Evolutionary conservation across 2,888 invertebrate species (phyloP).

Genomic region (Hypolimnas misippus): DNA sequence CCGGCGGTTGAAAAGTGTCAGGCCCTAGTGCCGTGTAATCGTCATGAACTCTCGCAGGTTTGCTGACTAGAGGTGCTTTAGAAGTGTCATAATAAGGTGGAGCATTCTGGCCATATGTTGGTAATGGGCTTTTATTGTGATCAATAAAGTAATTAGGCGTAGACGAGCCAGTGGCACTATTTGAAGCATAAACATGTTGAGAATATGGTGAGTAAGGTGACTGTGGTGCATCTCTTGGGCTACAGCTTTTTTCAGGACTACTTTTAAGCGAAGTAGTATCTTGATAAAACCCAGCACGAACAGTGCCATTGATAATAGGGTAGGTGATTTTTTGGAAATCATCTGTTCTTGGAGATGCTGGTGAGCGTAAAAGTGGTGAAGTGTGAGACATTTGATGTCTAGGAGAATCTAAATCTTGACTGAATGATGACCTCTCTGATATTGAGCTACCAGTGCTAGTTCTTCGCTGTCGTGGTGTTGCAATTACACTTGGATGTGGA

Average conservation of each 20-base stretch:
- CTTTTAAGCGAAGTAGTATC: conserved; percentile 93
- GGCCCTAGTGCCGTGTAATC: conserved; percentile 83
- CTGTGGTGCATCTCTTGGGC: conserved; percentile 88
- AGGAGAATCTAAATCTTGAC: conserved; percentile 90
- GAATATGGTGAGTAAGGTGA: conserved; percentile 77
- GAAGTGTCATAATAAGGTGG: conserved; percentile 85
- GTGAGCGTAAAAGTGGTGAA: conserved; percentile 89
- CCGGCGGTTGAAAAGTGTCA: conserved; percentile 81
- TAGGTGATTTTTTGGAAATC: conserved; percentile 88
- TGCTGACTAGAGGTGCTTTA: conserved; percentile 72
- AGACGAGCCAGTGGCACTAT: conserved; percentile 62
- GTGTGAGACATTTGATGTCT: conserved; percentile 89
- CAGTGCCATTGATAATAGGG: conserved; percentile 91
- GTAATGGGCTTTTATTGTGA: conserved; percentile 75
- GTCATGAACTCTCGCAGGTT: conserved; percentile 79
- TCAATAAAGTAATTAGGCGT: conserved; percentile 76
- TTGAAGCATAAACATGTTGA: conserved; percentile 76
- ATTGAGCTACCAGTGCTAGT: conserved; percentile 92
- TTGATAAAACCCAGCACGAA: conserved; percentile 95
- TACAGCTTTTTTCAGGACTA: conserved; percentile 93
- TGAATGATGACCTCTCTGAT: conserved; percentile 91
- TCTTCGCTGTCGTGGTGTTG: conserved; percentile 85
- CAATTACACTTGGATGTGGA: conserved; percentile 61
- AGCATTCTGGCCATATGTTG: conserved; percentile 76
- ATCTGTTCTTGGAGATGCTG: conserved; percentile 90